Percentiles rank a stretch among this genome's conserved stretches.
phyloP scores from a whole-genome alignment of 1,140 invertebrate genomes.

The Anastrepha obliqua region DNA sequence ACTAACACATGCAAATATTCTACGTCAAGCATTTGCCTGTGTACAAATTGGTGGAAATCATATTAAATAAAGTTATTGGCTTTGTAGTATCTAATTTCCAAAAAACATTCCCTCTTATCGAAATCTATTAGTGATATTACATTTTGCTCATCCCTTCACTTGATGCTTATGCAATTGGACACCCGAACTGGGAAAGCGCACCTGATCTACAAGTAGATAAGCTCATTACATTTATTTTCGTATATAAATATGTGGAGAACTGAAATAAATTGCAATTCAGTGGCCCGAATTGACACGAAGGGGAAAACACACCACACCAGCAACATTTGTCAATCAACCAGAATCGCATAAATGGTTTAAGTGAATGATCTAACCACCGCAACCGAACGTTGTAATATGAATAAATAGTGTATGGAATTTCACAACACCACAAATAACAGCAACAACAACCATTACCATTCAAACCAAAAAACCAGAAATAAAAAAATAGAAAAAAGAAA shows the following conservation, averaged over 20 bases:
- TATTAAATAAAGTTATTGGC: neutral
- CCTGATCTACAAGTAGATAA: neutral
- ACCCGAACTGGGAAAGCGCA: neutral
- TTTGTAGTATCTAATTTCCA: neutral
- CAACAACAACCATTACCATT: neutral
- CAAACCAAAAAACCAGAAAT: neutral
- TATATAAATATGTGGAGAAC: neutral
- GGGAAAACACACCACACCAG: too few relatives aligned
- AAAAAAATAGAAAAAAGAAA: neutral
- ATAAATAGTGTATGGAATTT: conserved; percentile 31
- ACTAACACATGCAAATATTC: too few relatives aligned
- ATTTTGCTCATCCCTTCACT: neutral
- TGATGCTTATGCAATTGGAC: conserved; percentile 8
- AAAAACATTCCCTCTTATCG: neutral
- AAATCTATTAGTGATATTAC: neutral
- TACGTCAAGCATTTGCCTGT: too few relatives aligned
- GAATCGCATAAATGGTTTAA: conserved; percentile 27
- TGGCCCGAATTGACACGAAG: neutral
- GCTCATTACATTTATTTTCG: neutral
- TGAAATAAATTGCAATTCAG: neutral
- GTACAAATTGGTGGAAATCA: too few relatives aligned
- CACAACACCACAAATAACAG: neutral
- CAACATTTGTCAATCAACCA: conserved; percentile 13
- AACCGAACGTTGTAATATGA: conserved; percentile 13
- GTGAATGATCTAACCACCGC: conserved; percentile 37